phyloP scores from a whole-genome alignment of 1,140 invertebrate species.

The Sminthurinus signatus region DNA sequence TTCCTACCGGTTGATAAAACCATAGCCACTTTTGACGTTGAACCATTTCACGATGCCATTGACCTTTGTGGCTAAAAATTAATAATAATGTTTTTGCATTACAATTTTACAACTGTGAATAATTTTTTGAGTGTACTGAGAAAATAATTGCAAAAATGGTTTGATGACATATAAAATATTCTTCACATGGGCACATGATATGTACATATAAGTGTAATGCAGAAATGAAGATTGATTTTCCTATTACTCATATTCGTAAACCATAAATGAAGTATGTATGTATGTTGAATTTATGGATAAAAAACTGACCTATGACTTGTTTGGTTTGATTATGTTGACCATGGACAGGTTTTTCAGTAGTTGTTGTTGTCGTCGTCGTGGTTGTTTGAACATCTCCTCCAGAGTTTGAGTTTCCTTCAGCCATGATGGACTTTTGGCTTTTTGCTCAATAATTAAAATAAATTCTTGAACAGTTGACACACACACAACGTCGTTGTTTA shows the following conservation, averaged over 20 bases:
- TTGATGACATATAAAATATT: too few species aligned
- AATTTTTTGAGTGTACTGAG: background rate
- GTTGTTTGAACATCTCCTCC: constrained; percentile 9
- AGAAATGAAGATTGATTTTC: too few species aligned
- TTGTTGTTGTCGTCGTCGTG: too few species aligned
- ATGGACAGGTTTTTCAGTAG: constrained; percentile 1
- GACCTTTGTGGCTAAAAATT: constrained; percentile 71
- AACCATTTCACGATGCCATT: constrained; percentile 95
- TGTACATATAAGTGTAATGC: too few species aligned
- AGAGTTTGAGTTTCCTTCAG: constrained; percentile 5
- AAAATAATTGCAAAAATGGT: too few species aligned
- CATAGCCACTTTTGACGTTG: constrained; percentile 99
- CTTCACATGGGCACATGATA: too few species aligned
- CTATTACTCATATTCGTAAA: too few species aligned
- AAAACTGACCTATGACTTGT: constrained; percentile 4
- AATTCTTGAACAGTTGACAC: too few species aligned
- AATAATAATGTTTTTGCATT: background rate
- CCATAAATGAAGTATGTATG: too few species aligned
- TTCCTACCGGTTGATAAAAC: constrained; percentile 96
- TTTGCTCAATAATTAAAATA: too few species aligned
- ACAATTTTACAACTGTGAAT: background rate
- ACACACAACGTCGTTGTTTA: too few species aligned
- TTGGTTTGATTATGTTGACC: constrained; percentile 6
- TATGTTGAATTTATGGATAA: too few species aligned
- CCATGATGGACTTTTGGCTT: constrained; percentile 8